These are phyloP conservation scores for Neopipo cinnamomea DNA, from an alignment of 2,113 vertebrate species.

Conservation along the genomic window DNA sequence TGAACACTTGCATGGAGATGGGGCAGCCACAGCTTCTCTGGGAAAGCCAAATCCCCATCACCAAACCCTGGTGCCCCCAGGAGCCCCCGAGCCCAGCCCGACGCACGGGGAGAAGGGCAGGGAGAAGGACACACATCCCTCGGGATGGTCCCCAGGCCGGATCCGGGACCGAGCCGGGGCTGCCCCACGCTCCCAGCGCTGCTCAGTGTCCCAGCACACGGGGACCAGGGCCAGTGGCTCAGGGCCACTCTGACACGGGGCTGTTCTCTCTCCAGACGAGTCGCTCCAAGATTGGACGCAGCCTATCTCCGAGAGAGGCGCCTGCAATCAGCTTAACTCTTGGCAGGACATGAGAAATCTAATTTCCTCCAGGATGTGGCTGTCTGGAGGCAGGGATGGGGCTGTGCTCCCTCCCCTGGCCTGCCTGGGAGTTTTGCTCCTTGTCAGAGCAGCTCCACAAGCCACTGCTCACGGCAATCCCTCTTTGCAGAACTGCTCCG, in stretches of 20 bases:
- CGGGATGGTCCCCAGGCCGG: accelerated
- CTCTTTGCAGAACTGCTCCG: background rate
- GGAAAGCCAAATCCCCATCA: background rate
- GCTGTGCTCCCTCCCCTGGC: background rate
- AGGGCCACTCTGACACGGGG: constrained; percentile 41
- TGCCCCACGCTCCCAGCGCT: accelerated
- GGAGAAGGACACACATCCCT: background rate
- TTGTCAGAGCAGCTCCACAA: background rate
- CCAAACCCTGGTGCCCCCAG: background rate
- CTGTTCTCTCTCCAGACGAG: background rate
- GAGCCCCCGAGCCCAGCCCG: accelerated
- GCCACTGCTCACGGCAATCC: background rate
- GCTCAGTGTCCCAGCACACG: background rate
- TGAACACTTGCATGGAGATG: background rate
- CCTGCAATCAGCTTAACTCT: constrained; percentile 52
- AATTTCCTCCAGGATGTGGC: background rate
- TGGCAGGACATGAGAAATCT: constrained; percentile 36
- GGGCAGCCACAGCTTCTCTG: background rate
- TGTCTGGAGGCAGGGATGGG: background rate
- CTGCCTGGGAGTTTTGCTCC: background rate
- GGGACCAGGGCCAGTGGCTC: background rate
- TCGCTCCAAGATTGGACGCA: background rate
- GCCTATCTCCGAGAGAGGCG: background rate
- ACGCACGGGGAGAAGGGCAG: accelerated
- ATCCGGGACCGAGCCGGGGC: accelerated